Percentiles rank a stretch among this genome's conserved stretches.
Conservation (phyloP, 2,797 vertebrate species). For the Chelmon rostratus region DNA sequence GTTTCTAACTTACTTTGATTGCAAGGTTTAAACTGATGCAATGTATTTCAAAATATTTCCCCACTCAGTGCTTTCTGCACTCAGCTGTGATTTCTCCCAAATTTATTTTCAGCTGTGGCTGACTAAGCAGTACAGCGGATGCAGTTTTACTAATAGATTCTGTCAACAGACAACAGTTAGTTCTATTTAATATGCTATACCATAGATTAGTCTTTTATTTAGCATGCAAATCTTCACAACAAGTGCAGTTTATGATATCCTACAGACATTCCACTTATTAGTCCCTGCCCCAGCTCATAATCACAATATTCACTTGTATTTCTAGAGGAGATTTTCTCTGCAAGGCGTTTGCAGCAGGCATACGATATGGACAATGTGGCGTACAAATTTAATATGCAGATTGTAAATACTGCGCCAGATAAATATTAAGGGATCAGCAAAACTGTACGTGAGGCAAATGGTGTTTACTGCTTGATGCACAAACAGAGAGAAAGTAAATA, state of each 20-base stretch:
- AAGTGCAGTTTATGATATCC: conserved; percentile 25
- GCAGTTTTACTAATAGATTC: conserved; percentile 60
- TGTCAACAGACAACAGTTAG: conserved; percentile 51
- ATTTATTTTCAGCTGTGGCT: conserved; percentile 56
- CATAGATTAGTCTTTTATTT: conserved; percentile 33
- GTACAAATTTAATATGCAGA: conserved; percentile 11
- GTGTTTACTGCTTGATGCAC: neutral
- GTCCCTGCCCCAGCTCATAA: neutral
- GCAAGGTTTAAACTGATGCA: conserved; percentile 39
- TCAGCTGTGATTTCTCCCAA: conserved; percentile 55
- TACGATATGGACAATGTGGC: neutral
- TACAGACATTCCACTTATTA: conserved; percentile 12
- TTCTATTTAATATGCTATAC: conserved; percentile 49
- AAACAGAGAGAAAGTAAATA: conserved; percentile 20
- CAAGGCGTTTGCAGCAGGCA: neutral
- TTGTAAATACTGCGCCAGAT: conserved; percentile 26
- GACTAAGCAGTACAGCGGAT: conserved; percentile 56
- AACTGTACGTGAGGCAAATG: neutral
- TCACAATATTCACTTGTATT: neutral
- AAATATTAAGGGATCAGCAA: conserved; percentile 34
- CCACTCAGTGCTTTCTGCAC: conserved; percentile 48
- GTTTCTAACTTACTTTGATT: conserved; percentile 13
- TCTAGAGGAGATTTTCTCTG: conserved; percentile 6
- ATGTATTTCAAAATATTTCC: conserved; percentile 39
- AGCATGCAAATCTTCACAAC: conserved; percentile 33